Evolutionary conservation across 2,888 invertebrate species (phyloP).

Genomic region (Furcula furcula): DNA sequence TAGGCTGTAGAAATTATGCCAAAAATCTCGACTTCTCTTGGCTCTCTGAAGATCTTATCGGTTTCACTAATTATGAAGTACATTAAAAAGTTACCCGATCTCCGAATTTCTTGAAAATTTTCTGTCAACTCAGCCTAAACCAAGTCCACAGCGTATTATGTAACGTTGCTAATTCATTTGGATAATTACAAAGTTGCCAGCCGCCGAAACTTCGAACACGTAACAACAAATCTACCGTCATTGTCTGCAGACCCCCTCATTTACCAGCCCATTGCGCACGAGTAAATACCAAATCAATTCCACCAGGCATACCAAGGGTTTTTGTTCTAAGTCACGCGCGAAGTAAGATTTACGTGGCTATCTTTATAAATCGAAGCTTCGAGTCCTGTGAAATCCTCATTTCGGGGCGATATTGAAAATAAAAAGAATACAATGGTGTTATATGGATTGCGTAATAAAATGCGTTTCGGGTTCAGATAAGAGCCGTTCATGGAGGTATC

Average conservation of each 20-base stretch:
- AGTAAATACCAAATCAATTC: slow-evolving; percentile 15
- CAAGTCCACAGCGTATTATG: too few species aligned
- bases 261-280: slow-evolving; percentile 10
- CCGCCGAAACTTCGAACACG: not conserved
- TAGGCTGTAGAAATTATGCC: too few species aligned
- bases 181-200: not conserved
- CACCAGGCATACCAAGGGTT: slow-evolving; percentile 13
- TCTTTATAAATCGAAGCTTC: slow-evolving; percentile 12
- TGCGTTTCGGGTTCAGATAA: slow-evolving; percentile 1
- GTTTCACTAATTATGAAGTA: too few species aligned
- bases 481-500: not conserved
- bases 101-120: too few species aligned
- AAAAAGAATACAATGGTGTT: not conserved
- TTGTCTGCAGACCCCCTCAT: slow-evolving; percentile 3
- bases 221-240: not conserved
- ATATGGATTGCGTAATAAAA: slow-evolving; percentile 1
- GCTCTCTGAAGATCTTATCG: too few species aligned
- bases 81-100: too few species aligned
- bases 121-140: too few species aligned
- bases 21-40: too few species aligned
- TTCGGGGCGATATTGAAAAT: not conserved
- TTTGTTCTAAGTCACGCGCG: slow-evolving; percentile 22
- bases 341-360: slow-evolving; percentile 23
- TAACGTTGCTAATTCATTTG: not conserved
- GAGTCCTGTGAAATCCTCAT: not conserved